Percentiles rank a stretch among this genome's conserved stretches.
Evolutionary conservation across 2,888 invertebrate species (phyloP).

Genomic region (Netelia virgata): DNA sequence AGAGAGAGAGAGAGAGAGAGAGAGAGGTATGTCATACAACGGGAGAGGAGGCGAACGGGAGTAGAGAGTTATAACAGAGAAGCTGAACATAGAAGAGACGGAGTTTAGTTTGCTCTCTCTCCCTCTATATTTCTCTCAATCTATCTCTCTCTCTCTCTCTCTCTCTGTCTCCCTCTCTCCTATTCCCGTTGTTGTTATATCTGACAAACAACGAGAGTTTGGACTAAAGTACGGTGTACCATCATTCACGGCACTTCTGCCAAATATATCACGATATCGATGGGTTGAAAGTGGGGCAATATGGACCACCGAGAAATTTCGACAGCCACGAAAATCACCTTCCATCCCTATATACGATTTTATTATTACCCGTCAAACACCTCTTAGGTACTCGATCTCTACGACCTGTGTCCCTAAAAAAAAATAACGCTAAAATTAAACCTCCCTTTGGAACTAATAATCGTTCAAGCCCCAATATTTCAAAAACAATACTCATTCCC

Average conservation of each 20-base stretch:
- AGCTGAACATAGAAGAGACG: constrained; percentile 1
- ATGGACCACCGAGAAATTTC: neutral
- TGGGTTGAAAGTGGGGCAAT: neutral
- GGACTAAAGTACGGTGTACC: constrained; percentile 40
- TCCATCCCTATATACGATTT: too few relatives aligned
- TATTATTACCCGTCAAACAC: too few relatives aligned
- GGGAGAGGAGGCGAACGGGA: neutral
- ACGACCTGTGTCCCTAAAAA: too few relatives aligned
- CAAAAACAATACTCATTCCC: too few relatives aligned
- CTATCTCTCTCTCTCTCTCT: too few relatives aligned
- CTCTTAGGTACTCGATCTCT: too few relatives aligned
- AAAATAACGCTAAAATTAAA: too few relatives aligned
- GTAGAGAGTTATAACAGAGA: constrained; percentile 35
- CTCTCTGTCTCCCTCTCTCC: too few relatives aligned
- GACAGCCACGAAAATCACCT: too few relatives aligned
- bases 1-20: constrained; percentile 6
- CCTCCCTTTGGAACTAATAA: too few relatives aligned
- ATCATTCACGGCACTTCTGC: neutral
- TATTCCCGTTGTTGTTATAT: constrained; percentile 24
- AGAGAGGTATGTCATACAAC: constrained; percentile 14
- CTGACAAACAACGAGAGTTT: constrained; percentile 21
- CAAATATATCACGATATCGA: neutral
- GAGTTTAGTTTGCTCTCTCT: constrained; percentile 1
- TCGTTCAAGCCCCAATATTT: too few relatives aligned
- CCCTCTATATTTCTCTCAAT: too few relatives aligned